Conservation (phyloP, 1,140 invertebrate genomes). For the Drosophila watanabei region DNA sequence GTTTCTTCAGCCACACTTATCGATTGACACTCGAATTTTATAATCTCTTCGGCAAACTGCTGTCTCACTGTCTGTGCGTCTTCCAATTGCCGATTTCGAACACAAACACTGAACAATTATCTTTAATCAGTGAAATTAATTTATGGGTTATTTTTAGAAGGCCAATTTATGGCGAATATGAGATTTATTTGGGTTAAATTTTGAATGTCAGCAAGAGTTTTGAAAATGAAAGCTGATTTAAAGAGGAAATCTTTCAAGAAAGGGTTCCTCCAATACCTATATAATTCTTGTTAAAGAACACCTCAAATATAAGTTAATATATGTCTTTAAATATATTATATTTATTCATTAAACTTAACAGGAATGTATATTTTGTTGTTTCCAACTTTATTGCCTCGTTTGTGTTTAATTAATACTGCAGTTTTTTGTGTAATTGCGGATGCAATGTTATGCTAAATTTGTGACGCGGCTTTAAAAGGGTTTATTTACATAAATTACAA, state of each 20-base stretch:
- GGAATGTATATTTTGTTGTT: neutral
- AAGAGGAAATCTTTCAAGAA: neutral
- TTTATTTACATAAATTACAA: constrained; percentile 18
- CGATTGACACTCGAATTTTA: constrained; percentile 26
- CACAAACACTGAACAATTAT: constrained; percentile 27
- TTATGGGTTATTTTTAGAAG: constrained; percentile 27
- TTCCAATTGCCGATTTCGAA: constrained; percentile 12
- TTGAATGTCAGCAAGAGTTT: neutral
- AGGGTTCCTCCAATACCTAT: neutral
- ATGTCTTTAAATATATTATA: neutral
- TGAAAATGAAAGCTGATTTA: neutral
- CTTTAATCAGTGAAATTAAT: constrained; percentile 31
- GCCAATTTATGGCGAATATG: neutral
- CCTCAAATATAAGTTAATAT: too few relatives aligned
- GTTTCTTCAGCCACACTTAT: constrained; percentile 21
- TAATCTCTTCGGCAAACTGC: constrained; percentile 23
- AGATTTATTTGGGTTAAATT: constrained; percentile 13
- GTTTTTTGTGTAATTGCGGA: constrained; percentile 31
- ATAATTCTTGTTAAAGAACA: neutral
- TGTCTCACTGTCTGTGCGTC: constrained; percentile 40
- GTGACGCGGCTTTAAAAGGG: neutral
- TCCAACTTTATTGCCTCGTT: neutral
- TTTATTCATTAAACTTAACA: neutral
- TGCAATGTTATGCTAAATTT: constrained; percentile 25
- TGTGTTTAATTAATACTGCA: constrained; percentile 11